A percentile compares a stretch with the other conserved stretches of the same genome.
phyloP scores from a whole-genome alignment of 2,888 invertebrate species.

The Cerastoderma edule region DNA sequence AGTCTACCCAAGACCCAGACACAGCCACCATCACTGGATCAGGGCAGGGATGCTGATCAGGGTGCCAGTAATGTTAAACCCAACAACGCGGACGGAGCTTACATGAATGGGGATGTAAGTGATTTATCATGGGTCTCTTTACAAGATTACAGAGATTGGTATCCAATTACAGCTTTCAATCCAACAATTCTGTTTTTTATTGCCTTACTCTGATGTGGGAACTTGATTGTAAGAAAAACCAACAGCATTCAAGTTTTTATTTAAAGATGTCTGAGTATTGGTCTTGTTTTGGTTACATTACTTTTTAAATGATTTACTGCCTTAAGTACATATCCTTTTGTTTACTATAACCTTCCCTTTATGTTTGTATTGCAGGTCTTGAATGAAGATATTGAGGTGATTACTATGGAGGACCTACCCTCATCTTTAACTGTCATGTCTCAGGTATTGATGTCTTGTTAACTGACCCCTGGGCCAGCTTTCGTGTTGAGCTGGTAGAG shows the following conservation, averaged over 20 bases:
- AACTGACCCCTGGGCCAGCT: no score
- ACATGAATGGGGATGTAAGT: slow-evolving; percentile 71
- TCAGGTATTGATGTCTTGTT: no score
- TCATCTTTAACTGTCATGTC: slow-evolving; percentile 60
- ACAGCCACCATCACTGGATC: slow-evolving; percentile 27
- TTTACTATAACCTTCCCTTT: no score
- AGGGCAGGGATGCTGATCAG: slow-evolving; percentile 65
- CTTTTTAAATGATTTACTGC: no score
- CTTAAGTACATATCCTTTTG: no score
- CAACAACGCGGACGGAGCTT: slow-evolving; percentile 30
- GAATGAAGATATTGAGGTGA: slow-evolving; percentile 67
- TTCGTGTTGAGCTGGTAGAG: no score
- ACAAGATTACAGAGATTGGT: no score
- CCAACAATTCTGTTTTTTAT: not conserved
- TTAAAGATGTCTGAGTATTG: no score
- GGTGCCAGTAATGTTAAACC: slow-evolving; percentile 59
- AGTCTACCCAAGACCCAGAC: slow-evolving; percentile 28
- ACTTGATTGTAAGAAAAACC: no score
- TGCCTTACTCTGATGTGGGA: not conserved
- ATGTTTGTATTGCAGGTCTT: slow-evolving; percentile 54
- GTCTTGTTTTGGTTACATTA: no score
- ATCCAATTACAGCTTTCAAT: no score
- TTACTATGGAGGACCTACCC: slow-evolving; percentile 75
- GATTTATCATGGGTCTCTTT: not conserved
- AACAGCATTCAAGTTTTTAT: no score